Percentiles rank a stretch among this genome's conserved stretches.
Evolutionary conservation across 2,113 vertebrate genomes (phyloP).

Genomic region (western clawed frog (Xenopus tropicalis)): UCB_Xtro_10.0 CM004450.2:68162501-68163000

Average conservation of each 20-base stretch:
- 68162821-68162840: conserved; percentile 22
- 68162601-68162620: no score
- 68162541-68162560: no score
- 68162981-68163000: background rate
- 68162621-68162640: no score
- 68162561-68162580: no score
- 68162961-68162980: background rate
- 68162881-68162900: conserved; percentile 9
- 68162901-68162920: conserved; percentile 31
- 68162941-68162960: background rate
- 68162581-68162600: no score
- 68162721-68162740: background rate
- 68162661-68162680: no score
- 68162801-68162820: conserved; percentile 23
- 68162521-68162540: no score
- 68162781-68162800: conserved; percentile 16
- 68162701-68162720: background rate
- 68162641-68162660: no score
- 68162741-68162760: background rate
- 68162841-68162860: conserved; percentile 36
- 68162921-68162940: conserved; percentile 8
- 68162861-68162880: conserved; percentile 43
- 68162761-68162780: conserved; percentile 17
- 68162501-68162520: no score
- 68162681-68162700: background rate